Conservation (phyloP, 2,888 invertebrate genomes). For the Drosophila hamatofila region DNA sequence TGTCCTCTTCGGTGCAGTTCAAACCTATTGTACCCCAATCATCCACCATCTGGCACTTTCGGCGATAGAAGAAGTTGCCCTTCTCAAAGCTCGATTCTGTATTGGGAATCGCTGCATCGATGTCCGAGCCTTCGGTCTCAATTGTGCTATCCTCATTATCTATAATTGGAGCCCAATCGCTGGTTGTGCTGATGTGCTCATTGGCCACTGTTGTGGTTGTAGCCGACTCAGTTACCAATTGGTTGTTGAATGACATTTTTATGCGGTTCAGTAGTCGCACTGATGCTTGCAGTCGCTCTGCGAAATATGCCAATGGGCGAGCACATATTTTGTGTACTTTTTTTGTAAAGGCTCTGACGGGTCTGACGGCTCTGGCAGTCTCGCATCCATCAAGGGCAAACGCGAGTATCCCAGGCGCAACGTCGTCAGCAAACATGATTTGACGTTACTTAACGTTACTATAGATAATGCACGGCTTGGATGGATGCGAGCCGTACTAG, state of each 20-base stretch:
- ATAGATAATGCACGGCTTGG: slow-evolving; percentile 45
- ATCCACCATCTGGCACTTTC: slow-evolving; percentile 73
- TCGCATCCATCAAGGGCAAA: slow-evolving; percentile 51
- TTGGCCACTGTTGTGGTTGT: slow-evolving; percentile 38
- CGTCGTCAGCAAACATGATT: slow-evolving; percentile 49
- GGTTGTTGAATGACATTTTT: slow-evolving; percentile 57
- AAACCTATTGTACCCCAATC: slow-evolving; percentile 79
- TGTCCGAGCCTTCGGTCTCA: slow-evolving; percentile 10
- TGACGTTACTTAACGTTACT: slow-evolving; percentile 47
- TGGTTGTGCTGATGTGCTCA: slow-evolving; percentile 49
- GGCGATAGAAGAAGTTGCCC: slow-evolving; percentile 73
- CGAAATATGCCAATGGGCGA: slow-evolving; percentile 52
- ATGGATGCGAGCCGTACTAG: slow-evolving; percentile 12
- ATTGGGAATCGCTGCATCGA: slow-evolving; percentile 2
- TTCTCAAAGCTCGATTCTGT: slow-evolving; percentile 17
- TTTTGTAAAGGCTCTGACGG: slow-evolving; percentile 11
- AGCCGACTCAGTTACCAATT: slow-evolving; percentile 24
- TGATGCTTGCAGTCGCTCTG: slow-evolving; percentile 64
- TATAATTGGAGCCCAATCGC: slow-evolving; percentile 25
- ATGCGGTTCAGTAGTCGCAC: slow-evolving; percentile 61
- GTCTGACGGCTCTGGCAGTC: slow-evolving; percentile 7
- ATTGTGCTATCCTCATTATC: slow-evolving; percentile 34
- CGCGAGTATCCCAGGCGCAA: slow-evolving; percentile 25
- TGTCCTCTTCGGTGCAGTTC: slow-evolving; percentile 79
- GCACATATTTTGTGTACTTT: slow-evolving; percentile 25